Percentiles rank a stretch among this genome's conserved stretches.
Conservation (phyloP, 1,140 invertebrate species). For the Rhynchophorus ferrugineus region DNA sequence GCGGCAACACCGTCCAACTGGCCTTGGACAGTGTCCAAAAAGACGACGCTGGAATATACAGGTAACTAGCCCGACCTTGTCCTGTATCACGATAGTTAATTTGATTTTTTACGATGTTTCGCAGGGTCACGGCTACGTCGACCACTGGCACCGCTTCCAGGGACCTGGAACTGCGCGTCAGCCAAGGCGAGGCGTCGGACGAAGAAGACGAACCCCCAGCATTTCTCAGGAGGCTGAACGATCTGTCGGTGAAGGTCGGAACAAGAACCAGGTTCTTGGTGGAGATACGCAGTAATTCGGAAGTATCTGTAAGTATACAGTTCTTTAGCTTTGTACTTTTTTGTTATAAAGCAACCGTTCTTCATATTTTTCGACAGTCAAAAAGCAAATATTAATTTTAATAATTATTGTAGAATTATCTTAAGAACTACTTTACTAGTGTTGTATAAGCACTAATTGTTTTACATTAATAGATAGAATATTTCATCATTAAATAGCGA, state of each 20-base stretch:
- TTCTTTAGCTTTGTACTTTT: no score
- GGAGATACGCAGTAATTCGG: slow-evolving; percentile 70
- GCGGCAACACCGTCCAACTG: slow-evolving; percentile 46
- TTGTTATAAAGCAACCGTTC: no score
- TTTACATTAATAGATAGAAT: no score
- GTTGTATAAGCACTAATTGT: no score
- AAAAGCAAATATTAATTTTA: no score
- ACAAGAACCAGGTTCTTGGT: slow-evolving; percentile 74
- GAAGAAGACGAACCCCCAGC: slow-evolving; percentile 63
- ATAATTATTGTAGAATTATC: no score
- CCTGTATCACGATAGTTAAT: background rate
- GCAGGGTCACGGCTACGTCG: slow-evolving; percentile 46
- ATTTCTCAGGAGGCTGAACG: slow-evolving; percentile 67
- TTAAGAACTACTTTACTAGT: no score
- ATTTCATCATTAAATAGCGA: no score
- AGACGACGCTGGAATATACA: slow-evolving; percentile 49
- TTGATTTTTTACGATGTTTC: background rate
- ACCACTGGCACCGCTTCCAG: slow-evolving; percentile 40
- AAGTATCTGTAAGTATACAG: slow-evolving; percentile 57
- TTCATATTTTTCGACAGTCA: no score
- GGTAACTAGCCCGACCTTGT: slow-evolving; percentile 17
- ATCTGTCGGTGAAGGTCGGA: slow-evolving; percentile 78
- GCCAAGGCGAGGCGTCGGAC: slow-evolving; percentile 31
- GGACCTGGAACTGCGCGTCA: slow-evolving; percentile 39
- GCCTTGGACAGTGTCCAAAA: slow-evolving; percentile 47